Conservation (phyloP, 2,888 invertebrate species). For the Philopedon plagiatum region DNA sequence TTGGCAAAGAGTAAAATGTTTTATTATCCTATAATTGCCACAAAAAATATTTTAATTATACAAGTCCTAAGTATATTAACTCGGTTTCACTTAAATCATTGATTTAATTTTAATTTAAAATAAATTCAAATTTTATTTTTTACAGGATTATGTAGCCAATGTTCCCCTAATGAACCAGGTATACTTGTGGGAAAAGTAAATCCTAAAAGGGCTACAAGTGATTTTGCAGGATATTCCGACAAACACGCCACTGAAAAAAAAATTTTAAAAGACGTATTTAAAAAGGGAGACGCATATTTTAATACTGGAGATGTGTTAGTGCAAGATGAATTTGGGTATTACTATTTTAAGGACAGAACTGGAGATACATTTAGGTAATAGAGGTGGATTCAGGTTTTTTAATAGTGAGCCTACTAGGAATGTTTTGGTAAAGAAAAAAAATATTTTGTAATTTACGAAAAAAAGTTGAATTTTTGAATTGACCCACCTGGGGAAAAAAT, state of each 20-base stretch:
- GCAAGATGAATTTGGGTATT: constrained; percentile 93
- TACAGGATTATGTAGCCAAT: constrained; percentile 82
- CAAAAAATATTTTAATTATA: too few relatives aligned
- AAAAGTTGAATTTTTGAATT: too few relatives aligned
- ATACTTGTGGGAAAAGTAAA: constrained; percentile 84
- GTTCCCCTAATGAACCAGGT: constrained; percentile 88
- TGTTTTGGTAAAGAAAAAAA: too few relatives aligned
- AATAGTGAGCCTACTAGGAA: too few relatives aligned
- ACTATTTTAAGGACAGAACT: constrained; percentile 93
- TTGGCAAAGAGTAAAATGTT: too few relatives aligned
- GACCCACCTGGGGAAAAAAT: too few relatives aligned
- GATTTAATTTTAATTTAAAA: too few relatives aligned
- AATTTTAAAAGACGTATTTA: constrained; percentile 80
- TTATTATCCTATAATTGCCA: too few relatives aligned
- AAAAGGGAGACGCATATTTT: constrained; percentile 90
- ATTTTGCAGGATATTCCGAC: constrained; percentile 81
- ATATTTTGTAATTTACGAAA: too few relatives aligned
- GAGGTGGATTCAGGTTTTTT: too few relatives aligned
- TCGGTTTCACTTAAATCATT: too few relatives aligned
- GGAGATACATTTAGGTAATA: constrained; percentile 84
- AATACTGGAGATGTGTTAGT: constrained; percentile 92
- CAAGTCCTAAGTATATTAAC: too few relatives aligned
- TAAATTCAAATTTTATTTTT: not conserved
- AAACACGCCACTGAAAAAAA: constrained; percentile 80
- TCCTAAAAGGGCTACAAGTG: constrained; percentile 69